Percentiles rank a stretch among this genome's conserved stretches.
These are phyloP conservation scores for Varanus komodoensis DNA, from an alignment of 2,113 vertebrate genomes.

Conservation along the genomic window DNA sequence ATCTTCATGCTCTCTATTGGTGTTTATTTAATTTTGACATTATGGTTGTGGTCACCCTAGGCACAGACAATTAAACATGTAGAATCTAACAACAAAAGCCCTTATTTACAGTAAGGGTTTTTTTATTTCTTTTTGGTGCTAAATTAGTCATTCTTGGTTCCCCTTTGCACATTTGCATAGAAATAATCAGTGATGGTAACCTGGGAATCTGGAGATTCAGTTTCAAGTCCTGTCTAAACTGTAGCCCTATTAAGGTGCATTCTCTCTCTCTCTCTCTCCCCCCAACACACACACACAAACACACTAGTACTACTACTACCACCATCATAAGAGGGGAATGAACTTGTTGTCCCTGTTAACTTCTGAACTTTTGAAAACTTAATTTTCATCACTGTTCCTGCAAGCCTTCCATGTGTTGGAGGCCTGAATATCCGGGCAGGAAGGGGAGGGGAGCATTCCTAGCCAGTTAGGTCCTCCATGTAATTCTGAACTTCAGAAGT, in stretches of 20 bases:
- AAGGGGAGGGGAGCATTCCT: background rate
- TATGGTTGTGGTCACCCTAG: background rate
- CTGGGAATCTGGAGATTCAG: background rate
- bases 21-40: slow-evolving; percentile 55
- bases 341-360: background rate
- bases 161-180: background rate
- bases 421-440: background rate
- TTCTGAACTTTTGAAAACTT: background rate
- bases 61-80: background rate
- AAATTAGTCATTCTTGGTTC: background rate
- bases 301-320: too few relatives aligned
- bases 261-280: too few relatives aligned
- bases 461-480: too few relatives aligned
- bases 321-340: background rate
- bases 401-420: background rate
- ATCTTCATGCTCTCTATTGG: slow-evolving; percentile 16
- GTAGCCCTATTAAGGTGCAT: too few relatives aligned
- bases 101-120: background rate
- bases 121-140: background rate
- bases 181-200: background rate
- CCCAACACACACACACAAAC: too few relatives aligned
- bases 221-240: background rate
- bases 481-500: background rate
- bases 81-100: background rate
- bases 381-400: background rate